These are phyloP conservation scores for Chaetoderma sp. DNA, from an alignment of 2,888 invertebrate species.

Conservation along the genomic window DNA sequence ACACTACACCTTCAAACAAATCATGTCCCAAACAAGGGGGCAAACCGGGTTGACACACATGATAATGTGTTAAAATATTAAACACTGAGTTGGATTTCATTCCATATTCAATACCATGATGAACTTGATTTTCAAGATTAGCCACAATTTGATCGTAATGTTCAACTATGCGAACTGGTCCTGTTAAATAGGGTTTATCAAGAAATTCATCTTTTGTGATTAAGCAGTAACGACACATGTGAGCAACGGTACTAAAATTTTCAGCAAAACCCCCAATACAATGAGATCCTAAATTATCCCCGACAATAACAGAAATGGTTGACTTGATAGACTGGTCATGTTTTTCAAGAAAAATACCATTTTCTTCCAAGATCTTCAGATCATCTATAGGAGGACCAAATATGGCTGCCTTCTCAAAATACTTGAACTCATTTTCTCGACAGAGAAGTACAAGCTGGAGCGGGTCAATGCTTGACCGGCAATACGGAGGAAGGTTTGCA, in stretches of 20 bases:
- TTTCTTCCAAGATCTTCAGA: neutral
- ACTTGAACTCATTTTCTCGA: neutral
- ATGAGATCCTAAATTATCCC: conserved; percentile 13
- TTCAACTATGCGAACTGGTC: too few species aligned
- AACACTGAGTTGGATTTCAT: conserved; percentile 4
- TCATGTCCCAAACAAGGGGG: conserved; percentile 6
- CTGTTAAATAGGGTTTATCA: too few species aligned
- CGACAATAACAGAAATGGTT: neutral
- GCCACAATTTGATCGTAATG: too few species aligned
- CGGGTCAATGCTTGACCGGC: conserved; percentile 1
- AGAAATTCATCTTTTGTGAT: too few species aligned
- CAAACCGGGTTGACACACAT: conserved; percentile 3
- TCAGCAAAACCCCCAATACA: conserved; percentile 6
- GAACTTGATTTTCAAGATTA: too few species aligned
- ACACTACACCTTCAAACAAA: neutral
- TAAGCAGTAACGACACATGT: conserved; percentile 10
- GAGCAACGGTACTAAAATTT: conserved; percentile 6
- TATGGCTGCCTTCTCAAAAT: neutral
- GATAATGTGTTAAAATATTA: neutral
- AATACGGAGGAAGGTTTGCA: neutral
- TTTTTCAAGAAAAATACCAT: neutral
- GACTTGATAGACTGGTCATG: neutral
- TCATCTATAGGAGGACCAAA: neutral
- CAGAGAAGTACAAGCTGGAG: conserved; percentile 1
- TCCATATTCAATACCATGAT: too few species aligned